Evolutionary conservation across 2,113 vertebrate genomes (phyloP), one percentile per base, ranked within the genome.

Genomic region (Gymnocephalus cernua): DNA sequence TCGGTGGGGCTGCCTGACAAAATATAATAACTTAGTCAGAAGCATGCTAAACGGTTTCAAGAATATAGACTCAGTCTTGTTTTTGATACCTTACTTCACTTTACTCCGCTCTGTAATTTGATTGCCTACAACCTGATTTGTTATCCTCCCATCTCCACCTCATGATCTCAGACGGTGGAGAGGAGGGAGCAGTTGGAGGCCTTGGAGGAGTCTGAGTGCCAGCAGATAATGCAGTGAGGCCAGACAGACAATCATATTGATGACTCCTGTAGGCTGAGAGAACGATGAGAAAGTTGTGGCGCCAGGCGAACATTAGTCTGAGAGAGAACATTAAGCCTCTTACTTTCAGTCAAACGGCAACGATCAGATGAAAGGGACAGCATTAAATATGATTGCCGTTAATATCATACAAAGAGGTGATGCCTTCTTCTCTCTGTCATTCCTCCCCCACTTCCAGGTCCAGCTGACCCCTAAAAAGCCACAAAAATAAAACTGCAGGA

Each of bases 241-340:
- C 87, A 83, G 90, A 83, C 86, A 68, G 77, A 72, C 66, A 16
- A 73, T 87, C 70, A 47, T 74, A 83, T 62, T 63, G 82, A 86
- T 77, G 82, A 85, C 45, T 85, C 68, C 21, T 69, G 66, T 45
- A 68, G 77, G 82, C 75, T 74, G 82, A 82, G 66, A 80, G 84
- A 82, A 89, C 8, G 11, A 86, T 80, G 84, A 85, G 87, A 91
- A 91, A 70, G 87, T 81, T 1, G 29, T 78, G 88, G 90, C 87
- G 89, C 90, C 91, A 23, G 67, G 12, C 13, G 8, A 66, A 59
- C 71, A 69, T 81, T 79, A 65, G 82, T 76, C 77, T 91, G 72
- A 87, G 57, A 85, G 72, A 79, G 32, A 32, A 84, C 80, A 74
- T 87, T 83, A 89, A 76, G 70, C 64, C 71, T 81, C 47, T 38